Conservation (phyloP, 2,113 vertebrate genomes). For the Ochotona princeps region DNA sequence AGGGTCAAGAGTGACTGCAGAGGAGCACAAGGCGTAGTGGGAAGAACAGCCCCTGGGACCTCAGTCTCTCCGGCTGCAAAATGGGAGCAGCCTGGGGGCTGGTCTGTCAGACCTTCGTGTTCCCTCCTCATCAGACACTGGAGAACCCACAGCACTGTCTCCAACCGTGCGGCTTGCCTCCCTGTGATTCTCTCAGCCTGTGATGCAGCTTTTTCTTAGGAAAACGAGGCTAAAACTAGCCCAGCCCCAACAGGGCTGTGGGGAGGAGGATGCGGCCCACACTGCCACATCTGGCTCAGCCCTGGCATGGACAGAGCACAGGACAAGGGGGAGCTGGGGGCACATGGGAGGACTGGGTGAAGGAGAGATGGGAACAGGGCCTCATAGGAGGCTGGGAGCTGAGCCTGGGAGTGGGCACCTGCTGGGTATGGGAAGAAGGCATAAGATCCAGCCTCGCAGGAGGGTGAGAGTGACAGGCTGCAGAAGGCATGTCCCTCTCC, state of each 20-base stretch:
- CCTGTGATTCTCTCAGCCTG: neutral
- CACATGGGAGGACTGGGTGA: too few relatives aligned
- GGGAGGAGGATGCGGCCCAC: neutral
- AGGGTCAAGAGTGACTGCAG: too few relatives aligned
- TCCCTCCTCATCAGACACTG: neutral
- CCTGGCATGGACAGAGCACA: rapidly evolving
- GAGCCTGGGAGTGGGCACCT: too few relatives aligned
- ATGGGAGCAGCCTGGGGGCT: too few relatives aligned
- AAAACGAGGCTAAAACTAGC: neutral
- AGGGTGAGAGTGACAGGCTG: too few relatives aligned
- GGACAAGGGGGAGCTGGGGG: neutral
- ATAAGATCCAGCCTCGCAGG: too few relatives aligned
- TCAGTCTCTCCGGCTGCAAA: neutral
- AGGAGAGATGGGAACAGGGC: neutral
- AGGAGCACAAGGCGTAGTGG: neutral
- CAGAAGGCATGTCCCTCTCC: too few relatives aligned
- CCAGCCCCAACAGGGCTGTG: neutral
- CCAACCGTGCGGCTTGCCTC: too few relatives aligned
- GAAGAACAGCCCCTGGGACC: neutral
- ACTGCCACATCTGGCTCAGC: neutral
- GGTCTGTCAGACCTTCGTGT: neutral
- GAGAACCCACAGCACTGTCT: neutral
- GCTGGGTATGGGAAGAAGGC: too few relatives aligned
- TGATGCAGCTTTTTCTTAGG: neutral
- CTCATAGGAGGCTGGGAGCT: too few relatives aligned